Evolutionary conservation across 2,113 vertebrate species (phyloP).

Genomic region (Indri indri): DNA sequence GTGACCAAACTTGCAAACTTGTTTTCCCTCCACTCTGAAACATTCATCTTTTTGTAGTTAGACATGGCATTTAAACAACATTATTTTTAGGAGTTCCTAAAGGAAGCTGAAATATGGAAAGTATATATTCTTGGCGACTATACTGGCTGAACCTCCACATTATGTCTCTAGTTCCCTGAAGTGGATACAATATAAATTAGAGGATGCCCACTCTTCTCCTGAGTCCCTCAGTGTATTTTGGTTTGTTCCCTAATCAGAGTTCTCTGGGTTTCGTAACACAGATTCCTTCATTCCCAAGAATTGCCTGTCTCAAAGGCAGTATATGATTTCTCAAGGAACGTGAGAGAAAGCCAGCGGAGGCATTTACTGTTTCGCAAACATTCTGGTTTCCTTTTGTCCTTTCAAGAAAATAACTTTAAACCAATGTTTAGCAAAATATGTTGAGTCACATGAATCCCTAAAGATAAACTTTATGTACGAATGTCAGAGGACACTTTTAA

Average conservation of each 20-base stretch:
- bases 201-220: conserved; percentile 69
- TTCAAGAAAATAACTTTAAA: conserved; percentile 83
- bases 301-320: conserved; percentile 79
- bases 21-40: not conserved
- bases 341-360: conserved; percentile 78
- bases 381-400: conserved; percentile 84
- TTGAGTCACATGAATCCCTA: conserved; percentile 70
- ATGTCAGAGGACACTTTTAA: conserved; percentile 70
- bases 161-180: not conserved
- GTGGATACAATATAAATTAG: not conserved
- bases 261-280: conserved; percentile 78
- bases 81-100: conserved; percentile 19
- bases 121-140: not conserved
- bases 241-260: conserved; percentile 81
- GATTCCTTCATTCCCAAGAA: conserved; percentile 82
- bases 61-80: not conserved
- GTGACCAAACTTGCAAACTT: not conserved
- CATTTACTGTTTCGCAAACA: conserved; percentile 82
- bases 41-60: not conserved
- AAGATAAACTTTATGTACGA: conserved; percentile 80
- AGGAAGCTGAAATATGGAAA: not conserved
- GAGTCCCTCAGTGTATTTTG: conserved; percentile 76
- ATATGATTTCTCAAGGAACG: conserved; percentile 80
- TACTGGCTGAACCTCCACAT: not conserved
- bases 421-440: conserved; percentile 64